Evolutionary conservation across 1,140 invertebrate genomes (phyloP), one percentile per base, ranked within the genome.

Genomic region (Bombus impatiens): DNA sequence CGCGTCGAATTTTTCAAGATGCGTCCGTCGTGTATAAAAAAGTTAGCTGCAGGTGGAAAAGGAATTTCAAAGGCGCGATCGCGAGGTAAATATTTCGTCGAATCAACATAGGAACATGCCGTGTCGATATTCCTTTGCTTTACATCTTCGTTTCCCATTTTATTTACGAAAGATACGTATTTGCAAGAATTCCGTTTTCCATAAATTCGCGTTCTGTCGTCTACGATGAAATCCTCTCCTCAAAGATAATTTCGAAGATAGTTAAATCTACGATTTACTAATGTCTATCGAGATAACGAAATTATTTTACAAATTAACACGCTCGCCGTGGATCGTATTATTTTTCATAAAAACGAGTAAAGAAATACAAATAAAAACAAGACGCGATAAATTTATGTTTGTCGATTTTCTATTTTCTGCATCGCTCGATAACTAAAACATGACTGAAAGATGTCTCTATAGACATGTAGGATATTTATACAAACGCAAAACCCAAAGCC

Each of bases 41-140:
- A 62, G 10, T 13, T 62, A n/a, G n/a, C 59, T 2, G 25, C 71
- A 62, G 68, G 35, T n/a, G 22, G 18, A 5, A 15, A 59, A 37
- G 4, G 59, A 72, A 44, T 80, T 68, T 67, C 18, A 37, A 59
- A 22, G 6, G 18, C 67, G 59, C 47, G 22, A 75, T 62, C 28
- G 65, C 40, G 18, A 35, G n/a, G 25, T 13, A 76, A n/a, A 76
- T n/a, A 25, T 59, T 35, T 32, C 79, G 15, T 44, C 25, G 79
- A 86, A 59, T 57, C 28, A 32, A 77, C 25, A 65, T 4, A 44
- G 10, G 47, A 82, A 88, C 72, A n/a, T 32, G 53, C 62, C 37
- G 8, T n/a, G 8, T 37, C n/a, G 76, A 82, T 32, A 44, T 78
- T 71, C 78, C n/a, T 35, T 22, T 22, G 25, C 25, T 37, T 35